A percentile compares a stretch with the other conserved stretches of the same genome.
These are phyloP conservation scores for Lampris megalopsis DNA, from an alignment of 2,113 vertebrate genomes.

Conservation along the genomic window DNA sequence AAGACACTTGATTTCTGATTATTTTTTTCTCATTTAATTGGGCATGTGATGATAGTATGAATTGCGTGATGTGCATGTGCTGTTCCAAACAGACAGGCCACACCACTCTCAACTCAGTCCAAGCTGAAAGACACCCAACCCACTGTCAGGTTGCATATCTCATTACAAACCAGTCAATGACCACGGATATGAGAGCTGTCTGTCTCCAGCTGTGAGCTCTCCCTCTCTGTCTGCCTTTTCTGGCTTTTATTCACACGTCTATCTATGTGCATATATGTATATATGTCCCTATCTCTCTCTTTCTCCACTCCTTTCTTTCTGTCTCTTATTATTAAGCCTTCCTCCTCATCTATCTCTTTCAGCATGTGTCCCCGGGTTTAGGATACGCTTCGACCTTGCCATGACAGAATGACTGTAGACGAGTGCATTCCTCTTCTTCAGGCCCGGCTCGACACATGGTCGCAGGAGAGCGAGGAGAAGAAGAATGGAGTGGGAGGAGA, in stretches of 20 bases:
- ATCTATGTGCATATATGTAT: slow-evolving; percentile 17
- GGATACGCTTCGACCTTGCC: slow-evolving; percentile 89
- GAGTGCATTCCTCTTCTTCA: slow-evolving; percentile 67
- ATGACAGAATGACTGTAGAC: slow-evolving; percentile 91
- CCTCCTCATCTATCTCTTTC: slow-evolving; percentile 26
- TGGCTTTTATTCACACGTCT: not conserved
- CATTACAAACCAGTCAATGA: too few species aligned
- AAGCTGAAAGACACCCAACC: too few species aligned
- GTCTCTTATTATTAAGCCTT: slow-evolving; percentile 33
- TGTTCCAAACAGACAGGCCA: too few species aligned
- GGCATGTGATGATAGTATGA: too few species aligned
- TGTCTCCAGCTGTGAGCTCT: too few species aligned
- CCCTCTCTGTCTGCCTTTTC: too few species aligned
- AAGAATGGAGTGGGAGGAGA: slow-evolving; percentile 82
- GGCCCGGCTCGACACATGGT: slow-evolving; percentile 71
- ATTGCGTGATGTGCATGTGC: too few species aligned
- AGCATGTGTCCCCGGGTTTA: slow-evolving; percentile 71
- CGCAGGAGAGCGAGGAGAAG: slow-evolving; percentile 59
- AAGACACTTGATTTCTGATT: too few species aligned
- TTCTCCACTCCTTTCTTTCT: slow-evolving; percentile 44
- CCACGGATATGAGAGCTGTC: too few species aligned
- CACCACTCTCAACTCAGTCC: too few species aligned
- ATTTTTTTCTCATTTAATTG: too few species aligned
- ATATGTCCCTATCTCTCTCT: slow-evolving; percentile 31
- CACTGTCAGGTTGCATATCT: too few species aligned